Conservation (phyloP, 2,113 vertebrate species). For the Cebidichthys violaceus region DNA sequence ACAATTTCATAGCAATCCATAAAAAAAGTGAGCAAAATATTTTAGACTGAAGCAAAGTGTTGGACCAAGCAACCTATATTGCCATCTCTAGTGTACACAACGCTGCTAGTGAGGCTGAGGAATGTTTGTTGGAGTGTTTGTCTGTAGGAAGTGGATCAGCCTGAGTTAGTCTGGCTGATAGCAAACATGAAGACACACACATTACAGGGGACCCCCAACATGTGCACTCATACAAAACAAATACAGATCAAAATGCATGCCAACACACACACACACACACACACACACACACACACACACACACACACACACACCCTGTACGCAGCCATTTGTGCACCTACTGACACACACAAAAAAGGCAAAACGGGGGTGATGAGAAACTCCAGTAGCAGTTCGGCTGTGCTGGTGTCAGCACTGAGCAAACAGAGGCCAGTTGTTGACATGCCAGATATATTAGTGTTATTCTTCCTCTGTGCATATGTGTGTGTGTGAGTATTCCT, state of each 20-base stretch:
- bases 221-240: constrained; percentile 24
- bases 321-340: constrained; percentile 17
- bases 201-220: not conserved
- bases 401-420: constrained; percentile 75
- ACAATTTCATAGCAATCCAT: not conserved
- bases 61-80: not conserved
- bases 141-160: not conserved
- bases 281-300: constrained; percentile 31
- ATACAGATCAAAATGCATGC: constrained; percentile 14
- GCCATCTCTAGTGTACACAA: too few species aligned
- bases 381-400: constrained; percentile 69
- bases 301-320: constrained; percentile 16
- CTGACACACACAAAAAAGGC: constrained; percentile 26
- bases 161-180: not conserved
- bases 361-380: constrained; percentile 63
- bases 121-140: not conserved
- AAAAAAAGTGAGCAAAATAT: not conserved
- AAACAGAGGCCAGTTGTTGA: constrained; percentile 86
- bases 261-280: constrained; percentile 22
- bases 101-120: not conserved
- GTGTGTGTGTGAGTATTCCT: constrained; percentile 75
- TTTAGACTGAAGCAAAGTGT: not conserved
- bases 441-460: constrained; percentile 84
- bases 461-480: constrained; percentile 79
- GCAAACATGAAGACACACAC: not conserved